Conservation (phyloP, 2,113 vertebrate species). For the Micromys minutus region DNA sequence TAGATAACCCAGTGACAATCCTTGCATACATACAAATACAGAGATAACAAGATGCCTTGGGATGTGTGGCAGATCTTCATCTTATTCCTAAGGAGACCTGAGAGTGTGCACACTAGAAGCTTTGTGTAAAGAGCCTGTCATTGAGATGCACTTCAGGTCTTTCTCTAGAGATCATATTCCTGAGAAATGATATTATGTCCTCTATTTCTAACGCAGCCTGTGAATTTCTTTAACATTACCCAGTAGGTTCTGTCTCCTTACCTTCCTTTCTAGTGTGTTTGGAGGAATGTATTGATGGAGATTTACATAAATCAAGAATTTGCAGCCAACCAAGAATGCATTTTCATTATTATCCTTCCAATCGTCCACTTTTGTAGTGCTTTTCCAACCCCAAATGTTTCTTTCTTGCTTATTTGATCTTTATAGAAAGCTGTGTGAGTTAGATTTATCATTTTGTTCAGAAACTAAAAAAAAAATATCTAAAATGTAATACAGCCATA, state of each 20-base stretch:
- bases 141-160: constrained; percentile 43
- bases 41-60: constrained; percentile 58
- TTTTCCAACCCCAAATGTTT: not conserved
- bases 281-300: not conserved
- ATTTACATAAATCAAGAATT: constrained; percentile 46
- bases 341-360: not conserved
- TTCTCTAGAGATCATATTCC: constrained; percentile 25
- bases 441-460: not conserved
- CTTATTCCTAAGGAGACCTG: not conserved
- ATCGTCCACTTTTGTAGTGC: not conserved
- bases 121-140: constrained; percentile 38
- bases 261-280: constrained; percentile 14
- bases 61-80: constrained; percentile 9
- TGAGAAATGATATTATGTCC: not conserved
- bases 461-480: constrained; percentile 24
- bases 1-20: constrained; percentile 35
- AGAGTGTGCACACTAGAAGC: not conserved
- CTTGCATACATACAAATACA: not conserved
- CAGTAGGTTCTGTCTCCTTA: not conserved
- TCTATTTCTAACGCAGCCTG: not conserved
- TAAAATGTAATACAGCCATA: not conserved
- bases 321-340: not conserved
- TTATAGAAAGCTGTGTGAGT: not conserved
- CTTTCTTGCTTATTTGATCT: not conserved
- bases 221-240: constrained; percentile 46